phyloP scores from a whole-genome alignment of 2,797 vertebrate genomes.

The Cetoscarus ocellatus region DNA sequence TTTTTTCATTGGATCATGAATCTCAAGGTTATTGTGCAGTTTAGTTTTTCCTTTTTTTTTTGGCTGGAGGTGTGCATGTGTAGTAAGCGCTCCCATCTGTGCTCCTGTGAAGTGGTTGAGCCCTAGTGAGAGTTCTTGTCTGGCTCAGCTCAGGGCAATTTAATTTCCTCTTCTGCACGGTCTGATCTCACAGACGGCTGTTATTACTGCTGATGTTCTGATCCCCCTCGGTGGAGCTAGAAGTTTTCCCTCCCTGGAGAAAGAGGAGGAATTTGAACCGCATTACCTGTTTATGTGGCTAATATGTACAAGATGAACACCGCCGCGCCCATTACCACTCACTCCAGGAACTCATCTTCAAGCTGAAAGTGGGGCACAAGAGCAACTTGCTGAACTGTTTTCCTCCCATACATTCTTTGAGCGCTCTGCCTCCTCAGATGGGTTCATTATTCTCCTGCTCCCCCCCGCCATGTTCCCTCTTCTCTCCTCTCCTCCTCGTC shows the following conservation, averaged over 20 bases:
- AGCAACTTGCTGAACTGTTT: conserved; percentile 16
- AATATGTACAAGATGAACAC: conserved; percentile 66
- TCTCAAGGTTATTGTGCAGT: conserved; percentile 67
- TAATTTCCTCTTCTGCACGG: conserved; percentile 76
- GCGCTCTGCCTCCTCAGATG: conserved; percentile 50
- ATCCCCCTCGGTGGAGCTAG: conserved; percentile 48
- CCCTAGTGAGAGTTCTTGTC: conserved; percentile 55
- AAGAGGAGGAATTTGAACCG: conserved; percentile 58
- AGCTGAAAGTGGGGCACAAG: conserved; percentile 33
- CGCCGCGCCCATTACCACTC: not conserved
- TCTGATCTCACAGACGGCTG: conserved; percentile 65
- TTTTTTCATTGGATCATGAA: conserved; percentile 49
- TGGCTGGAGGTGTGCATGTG: conserved; percentile 52
- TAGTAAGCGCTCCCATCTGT: conserved; percentile 55
- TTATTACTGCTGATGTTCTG: conserved; percentile 68
- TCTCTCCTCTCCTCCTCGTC: conserved; percentile 34
- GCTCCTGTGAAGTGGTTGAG: conserved; percentile 47
- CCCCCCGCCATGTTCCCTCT: conserved; percentile 45
- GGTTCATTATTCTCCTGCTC: conserved; percentile 61
- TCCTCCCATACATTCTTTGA: conserved; percentile 37
- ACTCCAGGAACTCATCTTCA: conserved; percentile 22
- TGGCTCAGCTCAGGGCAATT: conserved; percentile 69
- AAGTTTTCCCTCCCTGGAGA: conserved; percentile 53
- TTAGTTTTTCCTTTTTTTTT: conserved; percentile 9
- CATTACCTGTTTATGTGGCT: conserved; percentile 66